Conservation (phyloP, 30 jellyfish, hydroid and myxozoan genomes). For the Nemopilema nomurai region DNA sequence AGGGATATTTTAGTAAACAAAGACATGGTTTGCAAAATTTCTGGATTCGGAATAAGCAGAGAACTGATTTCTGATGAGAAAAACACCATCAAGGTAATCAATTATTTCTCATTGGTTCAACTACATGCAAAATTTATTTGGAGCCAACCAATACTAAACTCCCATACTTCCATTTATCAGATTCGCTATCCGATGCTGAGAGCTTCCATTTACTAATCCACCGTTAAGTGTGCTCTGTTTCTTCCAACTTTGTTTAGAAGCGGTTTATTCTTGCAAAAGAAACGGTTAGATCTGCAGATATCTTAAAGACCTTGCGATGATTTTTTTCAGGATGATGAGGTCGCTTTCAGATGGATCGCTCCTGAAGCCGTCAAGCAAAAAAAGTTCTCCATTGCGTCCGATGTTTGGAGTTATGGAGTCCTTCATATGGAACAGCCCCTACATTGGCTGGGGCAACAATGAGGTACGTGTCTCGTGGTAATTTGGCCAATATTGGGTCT, state of each 20-base stretch:
- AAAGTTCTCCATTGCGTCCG: slow-evolving; percentile 97
- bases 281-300: too few relatives aligned
- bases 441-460: slow-evolving; percentile 97
- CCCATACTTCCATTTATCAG: too few relatives aligned
- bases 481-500: too few relatives aligned
- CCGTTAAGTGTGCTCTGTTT: too few relatives aligned
- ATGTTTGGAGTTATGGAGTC: slow-evolving; percentile 98
- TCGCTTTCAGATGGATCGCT: slow-evolving; percentile 98
- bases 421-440: slow-evolving; percentile 93
- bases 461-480: too few relatives aligned
- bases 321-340: slow-evolving; percentile 92
- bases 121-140: too few relatives aligned
- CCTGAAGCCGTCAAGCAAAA: slow-evolving; percentile 94
- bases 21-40: slow-evolving; percentile 84
- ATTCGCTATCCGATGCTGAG: too few relatives aligned
- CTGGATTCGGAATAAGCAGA: slow-evolving; percentile 99
- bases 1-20: slow-evolving; percentile 83
- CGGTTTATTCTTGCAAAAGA: too few relatives aligned
- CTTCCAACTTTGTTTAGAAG: too few relatives aligned
- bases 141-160: too few relatives aligned
- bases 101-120: too few relatives aligned
- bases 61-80: slow-evolving; percentile 88
- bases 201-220: too few relatives aligned
- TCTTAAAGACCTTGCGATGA: neutral
- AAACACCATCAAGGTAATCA: slow-evolving; percentile 87